Percentiles rank a stretch among this genome's conserved stretches.
These are phyloP conservation scores for Heliconius melpomene DNA, from an alignment of 1,140 invertebrate species.

Conservation along the genomic window DNA sequence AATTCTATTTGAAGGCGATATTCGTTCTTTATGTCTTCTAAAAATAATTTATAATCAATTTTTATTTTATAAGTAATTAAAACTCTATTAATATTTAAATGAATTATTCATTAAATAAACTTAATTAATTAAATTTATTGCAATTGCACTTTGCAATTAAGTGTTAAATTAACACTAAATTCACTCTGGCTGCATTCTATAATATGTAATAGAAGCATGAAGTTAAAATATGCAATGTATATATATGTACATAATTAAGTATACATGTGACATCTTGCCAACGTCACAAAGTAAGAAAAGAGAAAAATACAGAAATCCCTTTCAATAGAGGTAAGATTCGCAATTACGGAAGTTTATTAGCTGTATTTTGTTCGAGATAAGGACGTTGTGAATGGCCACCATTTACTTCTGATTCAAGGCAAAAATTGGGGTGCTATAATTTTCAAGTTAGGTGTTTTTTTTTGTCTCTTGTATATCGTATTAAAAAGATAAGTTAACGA, in stretches of 20 bases:
- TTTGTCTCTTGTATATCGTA: neutral
- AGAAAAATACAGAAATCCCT: slow-evolving; percentile 9
- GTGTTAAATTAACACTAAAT: neutral
- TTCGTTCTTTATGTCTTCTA: too few relatives aligned
- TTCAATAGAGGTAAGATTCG: slow-evolving; percentile 4
- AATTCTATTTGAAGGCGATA: too few relatives aligned
- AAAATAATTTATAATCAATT: too few relatives aligned
- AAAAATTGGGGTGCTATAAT: slow-evolving; percentile 6
- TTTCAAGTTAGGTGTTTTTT: neutral
- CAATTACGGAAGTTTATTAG: slow-evolving; percentile 12
- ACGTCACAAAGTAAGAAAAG: neutral
- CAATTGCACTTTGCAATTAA: too few relatives aligned
- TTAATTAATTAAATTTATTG: too few relatives aligned
- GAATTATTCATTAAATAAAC: too few relatives aligned
- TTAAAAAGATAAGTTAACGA: too few relatives aligned
- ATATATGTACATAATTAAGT: neutral
- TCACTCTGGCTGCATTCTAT: neutral
- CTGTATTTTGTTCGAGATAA: slow-evolving; percentile 8
- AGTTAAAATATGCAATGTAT: neutral
- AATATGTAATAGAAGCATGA: neutral
- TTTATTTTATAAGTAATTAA: too few relatives aligned
- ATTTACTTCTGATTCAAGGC: slow-evolving; percentile 6
- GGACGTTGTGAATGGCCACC: slow-evolving; percentile 9
- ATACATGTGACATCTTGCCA: neutral
- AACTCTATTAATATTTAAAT: too few relatives aligned